phyloP scores from a whole-genome alignment of 1,140 invertebrate genomes.

The Centruroides vittatus region DNA sequence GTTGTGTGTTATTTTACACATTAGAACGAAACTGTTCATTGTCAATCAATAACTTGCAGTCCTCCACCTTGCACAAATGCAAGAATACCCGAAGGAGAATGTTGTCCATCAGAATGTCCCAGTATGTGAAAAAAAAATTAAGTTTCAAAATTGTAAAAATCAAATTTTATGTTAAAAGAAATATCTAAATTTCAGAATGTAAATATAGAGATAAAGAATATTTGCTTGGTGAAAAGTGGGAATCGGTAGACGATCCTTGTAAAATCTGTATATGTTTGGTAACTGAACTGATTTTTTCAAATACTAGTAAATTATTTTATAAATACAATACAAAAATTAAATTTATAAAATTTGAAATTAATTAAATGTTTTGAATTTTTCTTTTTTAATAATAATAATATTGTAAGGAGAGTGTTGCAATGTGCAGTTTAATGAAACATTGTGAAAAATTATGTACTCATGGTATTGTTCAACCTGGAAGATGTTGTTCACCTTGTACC shows the following conservation, averaged over 20 bases:
- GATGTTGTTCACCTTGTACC: conserved; percentile 40
- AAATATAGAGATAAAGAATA: conserved; percentile 1
- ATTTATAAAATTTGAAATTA: too few species aligned
- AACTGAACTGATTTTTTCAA: background rate
- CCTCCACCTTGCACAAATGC: conserved; percentile 46
- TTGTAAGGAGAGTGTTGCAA: conserved; percentile 6
- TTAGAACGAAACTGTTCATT: conserved; percentile 64
- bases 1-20: too few species aligned
- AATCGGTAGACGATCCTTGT: conserved; percentile 1
- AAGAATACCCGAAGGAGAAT: conserved; percentile 60
- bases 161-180: too few species aligned
- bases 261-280: conserved; percentile 11
- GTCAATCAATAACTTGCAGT: conserved; percentile 58
- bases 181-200: conserved; percentile 8
- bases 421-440: conserved; percentile 2
- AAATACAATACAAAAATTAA: too few species aligned
- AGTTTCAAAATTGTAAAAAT: too few species aligned
- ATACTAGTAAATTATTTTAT: too few species aligned
- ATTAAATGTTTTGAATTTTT: too few species aligned
- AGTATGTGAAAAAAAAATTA: background rate
- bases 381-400: background rate
- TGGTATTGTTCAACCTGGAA: background rate
- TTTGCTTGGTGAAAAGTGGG: conserved; percentile 8
- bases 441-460: conserved; percentile 11
- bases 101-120: conserved; percentile 40